phyloP scores from a whole-genome alignment of 2,113 vertebrate species.

The Nematolebias whitei region DNA sequence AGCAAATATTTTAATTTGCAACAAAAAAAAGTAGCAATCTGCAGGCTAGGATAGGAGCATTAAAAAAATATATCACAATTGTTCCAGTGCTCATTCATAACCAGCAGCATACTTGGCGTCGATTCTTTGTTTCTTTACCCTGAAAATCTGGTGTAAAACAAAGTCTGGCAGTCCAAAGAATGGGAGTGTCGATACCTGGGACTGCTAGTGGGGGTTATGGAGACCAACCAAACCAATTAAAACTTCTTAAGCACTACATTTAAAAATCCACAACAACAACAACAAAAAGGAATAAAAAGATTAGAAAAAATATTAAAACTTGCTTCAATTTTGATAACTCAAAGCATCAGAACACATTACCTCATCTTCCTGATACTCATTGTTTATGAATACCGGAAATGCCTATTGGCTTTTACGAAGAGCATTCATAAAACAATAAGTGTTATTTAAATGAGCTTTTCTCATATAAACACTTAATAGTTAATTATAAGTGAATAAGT shows the following conservation, averaged over 20 bases:
- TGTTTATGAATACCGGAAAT: not conserved
- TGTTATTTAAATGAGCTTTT: not conserved
- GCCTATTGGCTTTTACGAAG: not conserved
- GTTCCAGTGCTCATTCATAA: not conserved
- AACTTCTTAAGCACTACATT: not conserved
- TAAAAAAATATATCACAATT: not conserved
- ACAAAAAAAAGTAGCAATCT: not conserved
- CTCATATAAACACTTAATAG: too few species aligned
- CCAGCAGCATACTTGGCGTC: not conserved
- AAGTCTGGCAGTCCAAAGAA: not conserved
- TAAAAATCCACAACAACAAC: not conserved
- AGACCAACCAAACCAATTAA: not conserved
- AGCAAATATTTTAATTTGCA: slow-evolving; percentile 18
- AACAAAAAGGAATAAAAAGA: not conserved
- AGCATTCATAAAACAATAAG: not conserved
- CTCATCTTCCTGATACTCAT: not conserved
- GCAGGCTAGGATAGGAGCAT: not conserved
- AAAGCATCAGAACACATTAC: not conserved
- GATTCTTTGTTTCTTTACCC: not conserved
- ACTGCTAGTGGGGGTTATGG: not conserved
- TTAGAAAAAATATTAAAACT: not conserved
- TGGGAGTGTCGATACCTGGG: not conserved
- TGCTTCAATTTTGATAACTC: not conserved
- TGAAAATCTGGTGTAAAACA: not conserved
- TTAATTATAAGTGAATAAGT: not conserved